Conservation (phyloP, 2,797 vertebrate species). For the Anisognathus igniventris region DNA sequence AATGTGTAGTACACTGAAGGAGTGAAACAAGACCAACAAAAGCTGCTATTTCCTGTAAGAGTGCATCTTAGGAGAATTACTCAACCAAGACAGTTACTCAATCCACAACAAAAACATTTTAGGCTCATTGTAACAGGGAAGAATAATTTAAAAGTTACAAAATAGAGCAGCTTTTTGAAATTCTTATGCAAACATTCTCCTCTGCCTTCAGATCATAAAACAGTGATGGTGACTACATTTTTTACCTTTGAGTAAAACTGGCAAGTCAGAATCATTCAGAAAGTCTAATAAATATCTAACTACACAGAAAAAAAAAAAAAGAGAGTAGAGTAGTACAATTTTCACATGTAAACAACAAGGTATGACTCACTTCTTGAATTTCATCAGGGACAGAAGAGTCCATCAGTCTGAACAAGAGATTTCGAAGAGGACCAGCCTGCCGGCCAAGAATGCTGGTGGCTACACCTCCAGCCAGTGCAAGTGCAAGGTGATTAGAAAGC, state of each 20-base stretch:
- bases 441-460: constrained; percentile 84
- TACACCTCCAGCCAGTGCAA: constrained; percentile 83
- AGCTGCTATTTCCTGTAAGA: not conserved
- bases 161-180: not conserved
- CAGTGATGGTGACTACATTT: not conserved
- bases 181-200: not conserved
- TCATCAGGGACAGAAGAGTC: constrained; percentile 85
- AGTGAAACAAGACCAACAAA: not conserved
- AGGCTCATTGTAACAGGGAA: not conserved
- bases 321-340: not conserved
- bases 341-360: not conserved
- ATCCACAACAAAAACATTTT: not conserved
- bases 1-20: accelerated
- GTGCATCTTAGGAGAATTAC: not conserved
- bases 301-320: not conserved
- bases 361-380: constrained; percentile 80
- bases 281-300: not conserved
- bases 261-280: not conserved
- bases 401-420: constrained; percentile 82
- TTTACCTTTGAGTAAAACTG: not conserved
- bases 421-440: constrained; percentile 82
- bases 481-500: constrained; percentile 83
- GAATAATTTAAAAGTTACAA: not conserved
- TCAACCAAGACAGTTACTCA: not conserved
- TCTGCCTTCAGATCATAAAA: not conserved